Conservation (phyloP, 92 coral and sea anemone genomes). For the Porites divaricata region DNA sequence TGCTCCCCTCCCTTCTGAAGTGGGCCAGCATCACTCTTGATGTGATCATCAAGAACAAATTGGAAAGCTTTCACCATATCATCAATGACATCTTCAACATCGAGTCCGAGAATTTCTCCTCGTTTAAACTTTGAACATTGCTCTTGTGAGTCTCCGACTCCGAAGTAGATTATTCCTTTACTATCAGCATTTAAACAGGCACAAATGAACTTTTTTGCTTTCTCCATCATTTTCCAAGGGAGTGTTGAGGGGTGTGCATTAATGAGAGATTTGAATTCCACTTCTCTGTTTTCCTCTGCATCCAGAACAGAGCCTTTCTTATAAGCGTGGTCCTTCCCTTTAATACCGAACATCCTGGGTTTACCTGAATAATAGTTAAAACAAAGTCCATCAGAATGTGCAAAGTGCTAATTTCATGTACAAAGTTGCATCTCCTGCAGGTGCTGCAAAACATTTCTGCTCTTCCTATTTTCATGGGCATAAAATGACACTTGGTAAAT, state of each 20-base stretch:
- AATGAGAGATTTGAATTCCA: slow-evolving; percentile 56
- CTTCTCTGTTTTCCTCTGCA: slow-evolving; percentile 50
- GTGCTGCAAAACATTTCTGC: not conserved
- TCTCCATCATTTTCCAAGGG: slow-evolving; percentile 78
- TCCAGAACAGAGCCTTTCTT: slow-evolving; percentile 42
- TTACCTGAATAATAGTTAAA: slow-evolving; percentile 14
- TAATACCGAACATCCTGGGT: slow-evolving; percentile 39
- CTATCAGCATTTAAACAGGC: slow-evolving; percentile 61
- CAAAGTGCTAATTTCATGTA: not conserved
- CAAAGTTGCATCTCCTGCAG: not conserved
- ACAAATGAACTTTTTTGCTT: slow-evolving; percentile 63
- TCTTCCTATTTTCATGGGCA: not conserved
- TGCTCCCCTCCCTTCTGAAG: slow-evolving; percentile 65
- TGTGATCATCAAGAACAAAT: slow-evolving; percentile 57
- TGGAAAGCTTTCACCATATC: slow-evolving; percentile 66
- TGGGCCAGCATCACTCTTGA: slow-evolving; percentile 59
- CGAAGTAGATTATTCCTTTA: slow-evolving; percentile 54
- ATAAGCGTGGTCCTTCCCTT: slow-evolving; percentile 24
- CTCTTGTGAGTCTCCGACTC: slow-evolving; percentile 62
- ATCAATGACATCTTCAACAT: slow-evolving; percentile 54
- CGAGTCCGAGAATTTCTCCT: slow-evolving; percentile 71
- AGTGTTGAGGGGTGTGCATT: slow-evolving; percentile 26
- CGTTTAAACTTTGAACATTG: slow-evolving; percentile 35
- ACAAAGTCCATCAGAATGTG: too few relatives aligned
- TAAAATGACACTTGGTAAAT: too few relatives aligned